Percentiles rank a stretch among this genome's conserved stretches.
These are phyloP conservation scores for Euzophera pinguis DNA, from an alignment of 2,888 invertebrate species.

Conservation along the genomic window DNA sequence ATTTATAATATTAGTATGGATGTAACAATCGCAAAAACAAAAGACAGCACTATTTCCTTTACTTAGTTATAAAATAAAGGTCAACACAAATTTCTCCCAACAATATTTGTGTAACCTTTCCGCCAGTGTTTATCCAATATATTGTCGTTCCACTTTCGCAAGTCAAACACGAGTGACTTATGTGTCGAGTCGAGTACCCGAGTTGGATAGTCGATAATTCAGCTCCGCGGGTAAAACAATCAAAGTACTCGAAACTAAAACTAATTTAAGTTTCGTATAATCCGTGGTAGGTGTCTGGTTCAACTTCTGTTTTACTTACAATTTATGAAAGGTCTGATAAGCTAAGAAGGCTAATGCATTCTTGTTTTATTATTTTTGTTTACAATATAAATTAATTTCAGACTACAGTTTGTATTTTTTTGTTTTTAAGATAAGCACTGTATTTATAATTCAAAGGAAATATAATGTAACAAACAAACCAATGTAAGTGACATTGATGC, in stretches of 20 bases:
- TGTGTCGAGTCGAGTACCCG: neutral
- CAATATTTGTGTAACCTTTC: conserved; percentile 1
- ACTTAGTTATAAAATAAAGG: neutral
- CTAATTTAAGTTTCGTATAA: conserved; percentile 1
- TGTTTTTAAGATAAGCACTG: no score
- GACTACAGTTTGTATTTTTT: no score
- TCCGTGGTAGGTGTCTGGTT: neutral
- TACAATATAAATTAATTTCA: no score
- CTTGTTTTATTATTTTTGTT: no score
- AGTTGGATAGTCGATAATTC: neutral
- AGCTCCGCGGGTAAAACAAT: neutral
- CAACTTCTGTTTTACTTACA: neutral
- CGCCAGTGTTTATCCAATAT: conserved; percentile 1
- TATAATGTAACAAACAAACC: no score
- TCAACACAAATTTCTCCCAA: neutral
- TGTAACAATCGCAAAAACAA: no score
- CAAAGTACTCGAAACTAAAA: conserved; percentile 1
- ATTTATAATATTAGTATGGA: no score
- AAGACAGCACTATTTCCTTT: no score
- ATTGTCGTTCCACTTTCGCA: conserved; percentile 2
- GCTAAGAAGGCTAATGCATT: no score
- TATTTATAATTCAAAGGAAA: no score
- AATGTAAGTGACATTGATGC: no score
- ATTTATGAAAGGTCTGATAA: no score
- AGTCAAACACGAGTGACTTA: neutral